Evolutionary conservation across 2,888 invertebrate genomes (phyloP).

Genomic region (Phasia obesa): DNA sequence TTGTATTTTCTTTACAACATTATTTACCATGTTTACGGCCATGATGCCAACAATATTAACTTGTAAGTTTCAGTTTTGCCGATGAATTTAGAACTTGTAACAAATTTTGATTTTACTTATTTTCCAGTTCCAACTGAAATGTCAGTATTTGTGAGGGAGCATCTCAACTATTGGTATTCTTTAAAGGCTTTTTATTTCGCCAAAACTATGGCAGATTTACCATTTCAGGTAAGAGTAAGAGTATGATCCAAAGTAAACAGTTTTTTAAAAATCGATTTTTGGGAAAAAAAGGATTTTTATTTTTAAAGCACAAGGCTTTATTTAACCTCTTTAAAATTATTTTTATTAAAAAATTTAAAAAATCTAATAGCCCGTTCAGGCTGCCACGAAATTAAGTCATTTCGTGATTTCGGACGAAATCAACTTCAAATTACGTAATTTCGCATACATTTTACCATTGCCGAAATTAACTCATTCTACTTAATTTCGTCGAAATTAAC

Average conservation of each 20-base stretch:
- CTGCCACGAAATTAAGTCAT: too few relatives aligned
- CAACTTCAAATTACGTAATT: too few relatives aligned
- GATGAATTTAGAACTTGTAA: neutral
- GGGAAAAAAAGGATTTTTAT: too few relatives aligned
- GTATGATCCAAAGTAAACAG: neutral
- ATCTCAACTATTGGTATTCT: slow-evolving; percentile 98
- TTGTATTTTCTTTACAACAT: slow-evolving; percentile 96
- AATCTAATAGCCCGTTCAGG: too few relatives aligned
- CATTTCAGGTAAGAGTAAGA: slow-evolving; percentile 91
- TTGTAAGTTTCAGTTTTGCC: slow-evolving; percentile 88
- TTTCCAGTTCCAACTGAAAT: slow-evolving; percentile 95
- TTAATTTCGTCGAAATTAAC: too few relatives aligned
- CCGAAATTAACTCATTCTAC: too few relatives aligned
- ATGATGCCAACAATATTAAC: slow-evolving; percentile 99
- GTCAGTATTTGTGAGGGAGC: slow-evolving; percentile 96
- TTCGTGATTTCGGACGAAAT: too few relatives aligned
- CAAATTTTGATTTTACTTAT: neutral
- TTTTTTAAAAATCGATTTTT: too few relatives aligned
- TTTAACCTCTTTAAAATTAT: too few relatives aligned
- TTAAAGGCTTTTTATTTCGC: slow-evolving; percentile 98
- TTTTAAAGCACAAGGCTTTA: too few relatives aligned
- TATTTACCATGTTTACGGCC: slow-evolving; percentile 98
- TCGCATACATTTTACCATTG: too few relatives aligned
- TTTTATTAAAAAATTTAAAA: too few relatives aligned
- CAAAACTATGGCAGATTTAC: slow-evolving; percentile 97